These are phyloP conservation scores for Suillia variegata DNA, from an alignment of 2,888 invertebrate genomes.

Conservation along the genomic window DNA sequence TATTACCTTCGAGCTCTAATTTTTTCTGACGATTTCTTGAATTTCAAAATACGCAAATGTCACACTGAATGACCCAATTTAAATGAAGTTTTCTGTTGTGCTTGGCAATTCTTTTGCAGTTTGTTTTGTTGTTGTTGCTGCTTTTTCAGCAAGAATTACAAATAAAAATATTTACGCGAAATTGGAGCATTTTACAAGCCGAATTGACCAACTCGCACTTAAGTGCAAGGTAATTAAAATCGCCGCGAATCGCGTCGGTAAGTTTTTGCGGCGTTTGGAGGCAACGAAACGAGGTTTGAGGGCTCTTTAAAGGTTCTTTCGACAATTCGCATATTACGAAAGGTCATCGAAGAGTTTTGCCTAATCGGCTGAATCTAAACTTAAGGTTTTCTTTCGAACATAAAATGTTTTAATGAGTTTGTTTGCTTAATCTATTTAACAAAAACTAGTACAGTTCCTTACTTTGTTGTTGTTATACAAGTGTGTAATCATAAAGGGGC, in stretches of 20 bases:
- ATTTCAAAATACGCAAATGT: slow-evolving; percentile 29
- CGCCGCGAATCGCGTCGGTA: too few relatives aligned
- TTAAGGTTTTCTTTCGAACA: too few relatives aligned
- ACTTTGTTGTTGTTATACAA: too few relatives aligned
- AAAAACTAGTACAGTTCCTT: too few relatives aligned
- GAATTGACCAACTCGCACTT: slow-evolving; percentile 12
- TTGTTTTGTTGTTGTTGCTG: slow-evolving; percentile 22
- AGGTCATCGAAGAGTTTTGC: background rate
- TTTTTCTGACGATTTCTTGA: slow-evolving; percentile 20
- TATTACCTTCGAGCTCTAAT: background rate
- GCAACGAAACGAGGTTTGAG: too few relatives aligned
- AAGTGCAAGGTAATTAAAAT: slow-evolving; percentile 20
- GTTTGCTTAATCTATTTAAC: too few relatives aligned
- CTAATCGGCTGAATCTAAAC: too few relatives aligned
- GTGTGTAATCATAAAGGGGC: too few relatives aligned
- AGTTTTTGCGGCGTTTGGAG: too few relatives aligned
- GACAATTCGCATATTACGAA: background rate
- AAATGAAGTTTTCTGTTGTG: slow-evolving; percentile 18
- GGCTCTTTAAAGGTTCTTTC: background rate
- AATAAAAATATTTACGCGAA: slow-evolving; percentile 24
- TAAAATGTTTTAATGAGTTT: too few relatives aligned
- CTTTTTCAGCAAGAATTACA: slow-evolving; percentile 44
- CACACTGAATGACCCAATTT: slow-evolving; percentile 40
- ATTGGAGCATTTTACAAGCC: background rate
- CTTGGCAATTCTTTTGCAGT: slow-evolving; percentile 25